phyloP scores from a whole-genome alignment of 2,797 vertebrate species.

The Oreochromis grahami region DNA sequence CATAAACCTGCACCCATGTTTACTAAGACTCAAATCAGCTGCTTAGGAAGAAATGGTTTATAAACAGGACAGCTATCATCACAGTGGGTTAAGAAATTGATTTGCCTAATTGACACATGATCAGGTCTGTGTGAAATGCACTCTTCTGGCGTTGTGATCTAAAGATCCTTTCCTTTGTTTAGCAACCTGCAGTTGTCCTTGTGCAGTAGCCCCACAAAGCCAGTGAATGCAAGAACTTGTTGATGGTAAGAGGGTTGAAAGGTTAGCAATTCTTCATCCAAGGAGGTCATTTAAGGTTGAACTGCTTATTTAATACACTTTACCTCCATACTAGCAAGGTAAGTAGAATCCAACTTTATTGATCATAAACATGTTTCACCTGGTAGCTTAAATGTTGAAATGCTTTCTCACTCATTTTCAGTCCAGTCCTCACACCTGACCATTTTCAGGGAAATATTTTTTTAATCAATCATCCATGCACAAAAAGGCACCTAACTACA shows the following conservation, averaged over 20 bases:
- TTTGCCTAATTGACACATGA: not conserved
- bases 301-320: not conserved
- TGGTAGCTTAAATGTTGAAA: not conserved
- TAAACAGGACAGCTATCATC: not conserved
- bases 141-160: not conserved
- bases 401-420: not conserved
- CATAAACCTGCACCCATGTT: not conserved
- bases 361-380: not conserved
- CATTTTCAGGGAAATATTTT: not conserved
- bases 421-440: not conserved
- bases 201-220: not conserved
- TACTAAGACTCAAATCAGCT: not conserved
- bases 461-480: not conserved
- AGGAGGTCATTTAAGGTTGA: not conserved
- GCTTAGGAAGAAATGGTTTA: not conserved
- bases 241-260: not conserved
- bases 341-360: not conserved
- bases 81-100: not conserved
- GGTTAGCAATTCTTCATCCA: not conserved
- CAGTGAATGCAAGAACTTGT: not conserved
- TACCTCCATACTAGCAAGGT: not conserved
- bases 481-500: not conserved
- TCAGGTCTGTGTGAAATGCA: not conserved
- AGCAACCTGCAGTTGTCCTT: not conserved
- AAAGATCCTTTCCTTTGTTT: not conserved